These are phyloP conservation scores for Crocidura indochinensis DNA, from an alignment of 2,797 vertebrate genomes.

Conservation along the genomic window DNA sequence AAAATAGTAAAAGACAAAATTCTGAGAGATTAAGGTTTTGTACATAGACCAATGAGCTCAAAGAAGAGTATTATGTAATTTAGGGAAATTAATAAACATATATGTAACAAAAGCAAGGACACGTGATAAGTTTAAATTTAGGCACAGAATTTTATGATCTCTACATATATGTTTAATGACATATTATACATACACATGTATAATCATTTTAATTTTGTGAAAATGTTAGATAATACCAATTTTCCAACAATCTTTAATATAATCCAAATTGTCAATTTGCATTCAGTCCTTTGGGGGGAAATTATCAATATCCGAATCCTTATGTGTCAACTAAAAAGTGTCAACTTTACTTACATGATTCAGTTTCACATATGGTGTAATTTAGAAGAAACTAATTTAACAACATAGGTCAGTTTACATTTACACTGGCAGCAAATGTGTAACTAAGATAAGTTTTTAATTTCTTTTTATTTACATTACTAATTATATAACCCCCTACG, in stretches of 20 bases:
- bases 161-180: background rate
- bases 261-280: slow-evolving; percentile 8
- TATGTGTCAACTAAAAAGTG: background rate
- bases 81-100: too few relatives aligned
- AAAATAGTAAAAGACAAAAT: background rate
- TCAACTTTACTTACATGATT: background rate
- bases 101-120: background rate
- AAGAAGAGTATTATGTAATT: too few relatives aligned
- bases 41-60: background rate
- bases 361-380: background rate
- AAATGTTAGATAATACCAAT: slow-evolving; percentile 47
- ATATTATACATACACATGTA: background rate
- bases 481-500: background rate
- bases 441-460: slow-evolving; percentile 51
- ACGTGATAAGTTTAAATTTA: background rate
- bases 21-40: background rate
- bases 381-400: background rate
- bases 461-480: slow-evolving; percentile 54
- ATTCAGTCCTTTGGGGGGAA: slow-evolving; percentile 12
- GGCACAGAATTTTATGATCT: too few relatives aligned
- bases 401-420: slow-evolving; percentile 11
- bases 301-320: slow-evolving; percentile 47
- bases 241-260: background rate
- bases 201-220: background rate
- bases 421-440: slow-evolving; percentile 35